Conservation (phyloP, 2,113 vertebrate species). For the Hydropotes inermis region DNA sequence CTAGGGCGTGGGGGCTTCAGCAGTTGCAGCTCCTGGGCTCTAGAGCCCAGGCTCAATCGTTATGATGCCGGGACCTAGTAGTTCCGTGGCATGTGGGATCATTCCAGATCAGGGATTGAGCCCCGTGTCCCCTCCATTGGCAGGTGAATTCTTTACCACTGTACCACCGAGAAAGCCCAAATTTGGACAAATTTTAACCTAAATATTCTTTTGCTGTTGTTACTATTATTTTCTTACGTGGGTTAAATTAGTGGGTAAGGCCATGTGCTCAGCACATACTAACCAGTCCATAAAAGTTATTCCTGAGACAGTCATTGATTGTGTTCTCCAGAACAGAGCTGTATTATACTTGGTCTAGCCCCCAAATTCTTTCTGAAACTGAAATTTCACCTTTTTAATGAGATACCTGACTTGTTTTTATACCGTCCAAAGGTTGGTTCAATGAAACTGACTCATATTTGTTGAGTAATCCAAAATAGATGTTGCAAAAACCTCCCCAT, state of each 20-base stretch:
- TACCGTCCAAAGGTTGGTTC: background rate
- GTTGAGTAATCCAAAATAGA: background rate
- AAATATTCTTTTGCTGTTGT: background rate
- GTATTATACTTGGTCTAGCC: background rate
- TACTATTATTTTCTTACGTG: background rate
- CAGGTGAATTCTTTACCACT: background rate
- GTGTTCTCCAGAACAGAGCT: background rate
- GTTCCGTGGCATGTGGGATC: background rate
- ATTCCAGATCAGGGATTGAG: background rate
- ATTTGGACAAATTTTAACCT: background rate
- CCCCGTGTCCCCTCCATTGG: background rate
- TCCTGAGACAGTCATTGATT: background rate
- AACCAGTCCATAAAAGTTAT: background rate
- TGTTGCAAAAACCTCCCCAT: background rate
- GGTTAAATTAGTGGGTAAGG: background rate
- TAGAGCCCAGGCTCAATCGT: background rate
- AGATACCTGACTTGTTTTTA: background rate
- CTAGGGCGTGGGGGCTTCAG: background rate
- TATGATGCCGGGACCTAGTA: background rate
- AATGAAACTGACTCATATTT: background rate
- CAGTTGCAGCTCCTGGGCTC: background rate
- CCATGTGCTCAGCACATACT: background rate
- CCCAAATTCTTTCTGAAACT: background rate
- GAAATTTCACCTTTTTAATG: conserved; percentile 1
- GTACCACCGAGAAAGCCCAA: background rate